Evolutionary conservation across 2,888 invertebrate genomes (phyloP).

Genomic region (Temnothorax rugatulus): DNA sequence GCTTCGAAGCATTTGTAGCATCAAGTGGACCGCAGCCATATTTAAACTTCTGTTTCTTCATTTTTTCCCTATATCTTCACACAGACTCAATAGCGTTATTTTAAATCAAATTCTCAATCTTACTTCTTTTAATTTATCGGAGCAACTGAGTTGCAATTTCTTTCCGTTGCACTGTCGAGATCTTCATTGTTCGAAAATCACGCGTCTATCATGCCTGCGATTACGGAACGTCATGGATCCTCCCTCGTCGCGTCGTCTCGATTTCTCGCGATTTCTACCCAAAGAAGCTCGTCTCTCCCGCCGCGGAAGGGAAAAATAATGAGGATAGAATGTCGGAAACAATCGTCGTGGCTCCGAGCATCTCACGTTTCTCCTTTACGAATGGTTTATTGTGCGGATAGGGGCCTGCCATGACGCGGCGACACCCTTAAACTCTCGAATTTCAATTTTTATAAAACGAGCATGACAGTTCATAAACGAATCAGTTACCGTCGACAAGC

Average conservation of each 20-base stretch:
- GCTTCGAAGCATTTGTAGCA: too few species aligned
- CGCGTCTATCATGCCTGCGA: slow-evolving; percentile 52
- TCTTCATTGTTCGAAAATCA: slow-evolving; percentile 19
- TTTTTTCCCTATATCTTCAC: neutral
- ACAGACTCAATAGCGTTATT: neutral
- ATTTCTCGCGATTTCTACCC: slow-evolving; percentile 50
- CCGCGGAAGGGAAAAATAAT: slow-evolving; percentile 64
- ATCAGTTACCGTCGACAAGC: neutral
- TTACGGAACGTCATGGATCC: slow-evolving; percentile 24
- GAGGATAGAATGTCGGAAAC: slow-evolving; percentile 52
- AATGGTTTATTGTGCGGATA: slow-evolving; percentile 12
- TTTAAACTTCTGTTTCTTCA: neutral
- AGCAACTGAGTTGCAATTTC: neutral
- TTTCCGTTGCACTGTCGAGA: slow-evolving; percentile 1
- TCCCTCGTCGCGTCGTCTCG: slow-evolving; percentile 45
- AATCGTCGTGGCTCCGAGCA: slow-evolving; percentile 38
- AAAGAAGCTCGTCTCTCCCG: slow-evolving; percentile 30
- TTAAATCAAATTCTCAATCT: neutral
- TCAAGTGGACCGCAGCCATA: too few species aligned
- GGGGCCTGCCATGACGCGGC: neutral
- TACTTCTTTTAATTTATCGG: neutral
- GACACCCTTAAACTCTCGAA: slow-evolving; percentile 34
- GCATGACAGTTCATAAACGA: slow-evolving; percentile 18
- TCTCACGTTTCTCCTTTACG: slow-evolving; percentile 25
- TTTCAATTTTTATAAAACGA: slow-evolving; percentile 48